Evolutionary conservation across 2,113 vertebrate species (phyloP), one percentile per base, ranked within the genome.

Genomic region (Callipepla squamata): DNA sequence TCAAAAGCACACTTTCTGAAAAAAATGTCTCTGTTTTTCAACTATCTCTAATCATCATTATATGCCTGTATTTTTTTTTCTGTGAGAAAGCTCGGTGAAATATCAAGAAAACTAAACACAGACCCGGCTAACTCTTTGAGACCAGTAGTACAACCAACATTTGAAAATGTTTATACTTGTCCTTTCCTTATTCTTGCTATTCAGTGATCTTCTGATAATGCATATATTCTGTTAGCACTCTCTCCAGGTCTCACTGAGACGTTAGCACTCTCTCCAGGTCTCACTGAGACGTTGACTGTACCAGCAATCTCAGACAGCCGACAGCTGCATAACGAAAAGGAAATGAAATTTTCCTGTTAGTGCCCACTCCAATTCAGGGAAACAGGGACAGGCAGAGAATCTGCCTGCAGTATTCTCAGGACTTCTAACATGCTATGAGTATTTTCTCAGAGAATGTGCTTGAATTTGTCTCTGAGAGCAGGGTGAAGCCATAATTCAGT

Each of bases 341-440:
- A 93, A 92, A 92, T 92, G 28, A 80, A 82, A 74, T 94, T 89
- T 92, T 82, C 77, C 80, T 94, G 57, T 92, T 86, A 81, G 77
- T 67, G 57, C 55, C 70, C 83, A 61, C 58, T 93, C 30, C 50
- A 86, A 45, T 81, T 76, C 36, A 14, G 42, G 38, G 58, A 86
- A 95, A 61, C 40, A 40, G 70, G 47, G 44, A 59, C 51, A 89
- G 78, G 48, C 19, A 68, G 21, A 0, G 0, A 78, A 80, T 59
- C n/a, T 70, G 28, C 34, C 42, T 55, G 28, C 34, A 16, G 18
- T 63, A 30, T 26, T 81, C 57, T 44, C 30, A 79, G 38, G 36
- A 16, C 9, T 85, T 80, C 62, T 68, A 5, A 20, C 15, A 20
- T 11, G 21, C n/a, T 87, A 48, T 63, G 81, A 89, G 47, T 40